Evolutionary conservation across 2,113 vertebrate species (phyloP), one percentile per base, ranked within the genome.

Genomic region (Octodon degus): DNA sequence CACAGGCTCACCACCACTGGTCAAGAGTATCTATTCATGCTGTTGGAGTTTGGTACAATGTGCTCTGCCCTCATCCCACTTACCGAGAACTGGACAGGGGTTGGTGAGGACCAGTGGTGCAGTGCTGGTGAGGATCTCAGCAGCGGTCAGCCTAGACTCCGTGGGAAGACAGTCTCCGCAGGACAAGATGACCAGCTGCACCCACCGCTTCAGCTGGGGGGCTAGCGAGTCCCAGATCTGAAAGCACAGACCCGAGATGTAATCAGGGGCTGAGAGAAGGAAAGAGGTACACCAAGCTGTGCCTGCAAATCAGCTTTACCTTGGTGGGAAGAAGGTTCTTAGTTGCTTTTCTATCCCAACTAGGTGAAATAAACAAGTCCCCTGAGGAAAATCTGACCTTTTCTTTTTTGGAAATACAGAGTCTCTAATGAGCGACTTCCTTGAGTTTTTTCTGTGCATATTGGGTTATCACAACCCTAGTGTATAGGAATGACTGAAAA

Each of bases 101-200:
- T 84, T 98, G 90, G 98, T 99, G 95, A 99, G 98, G 95, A 99
- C 97, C 50, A 98, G 83, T 0, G 98, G 97, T 0, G 98, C 94
- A 53, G 98, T 91, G 81, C 94, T 98, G 89, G 99, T 98, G 96
- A 99, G 98, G 94, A 99, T 98, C 90, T 99, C 98, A 25, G 99
- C 98, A 12, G 98, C 99, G 30, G 98, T 98, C 97, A 99, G 97
- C 96, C 99, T 99, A 94, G 99, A 98, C 97, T 99, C 99, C 34
- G 88, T 98, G 80, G 99, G 98, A 94, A 99, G 99, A 53, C 99
- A 98, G 87, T 99, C 99, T 94, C 94, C 97, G 97, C 99, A 99
- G 98, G 99, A 99, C 12, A 94, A 97, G 86, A 98, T 92, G 82
- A 99, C 97, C 95, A 99, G 96, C 37, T 97, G 97, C 95, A 98